phyloP scores from a whole-genome alignment of 1,140 invertebrate species.

The Lepeophtheirus salmonis region DNA sequence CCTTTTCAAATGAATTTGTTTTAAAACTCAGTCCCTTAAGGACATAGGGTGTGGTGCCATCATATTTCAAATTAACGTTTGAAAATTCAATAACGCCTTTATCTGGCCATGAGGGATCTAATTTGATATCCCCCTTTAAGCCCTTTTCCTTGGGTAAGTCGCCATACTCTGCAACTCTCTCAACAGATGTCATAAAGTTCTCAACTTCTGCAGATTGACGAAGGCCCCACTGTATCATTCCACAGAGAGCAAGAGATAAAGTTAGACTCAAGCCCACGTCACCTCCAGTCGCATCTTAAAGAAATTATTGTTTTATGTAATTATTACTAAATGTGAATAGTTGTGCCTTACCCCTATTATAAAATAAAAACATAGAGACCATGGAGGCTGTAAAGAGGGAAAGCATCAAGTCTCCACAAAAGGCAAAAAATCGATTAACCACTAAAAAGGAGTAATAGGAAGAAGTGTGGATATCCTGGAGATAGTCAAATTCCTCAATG shows the following conservation, averaged over 20 bases:
- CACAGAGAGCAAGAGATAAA: constrained; percentile 50
- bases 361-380: background rate
- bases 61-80: constrained; percentile 13
- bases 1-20: constrained; percentile 4
- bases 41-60: background rate
- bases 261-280: constrained; percentile 58
- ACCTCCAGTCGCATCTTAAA: constrained; percentile 30
- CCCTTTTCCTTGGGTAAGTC: constrained; percentile 41
- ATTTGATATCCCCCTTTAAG: constrained; percentile 23
- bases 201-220: constrained; percentile 46
- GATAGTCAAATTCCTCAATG: constrained; percentile 54
- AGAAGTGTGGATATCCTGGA: constrained; percentile 30
- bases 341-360: background rate
- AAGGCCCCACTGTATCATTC: constrained; percentile 65
- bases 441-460: background rate
- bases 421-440: background rate
- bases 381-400: background rate
- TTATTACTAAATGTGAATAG: background rate
- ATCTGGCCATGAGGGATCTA: background rate
- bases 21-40: constrained; percentile 11
- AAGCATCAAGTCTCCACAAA: background rate
- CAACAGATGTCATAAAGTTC: constrained; percentile 63
- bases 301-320: too few species aligned
- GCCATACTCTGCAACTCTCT: constrained; percentile 57
- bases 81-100: constrained; percentile 6